Conservation (phyloP, 2,888 invertebrate species). For the Tetragnatha montana region DNA sequence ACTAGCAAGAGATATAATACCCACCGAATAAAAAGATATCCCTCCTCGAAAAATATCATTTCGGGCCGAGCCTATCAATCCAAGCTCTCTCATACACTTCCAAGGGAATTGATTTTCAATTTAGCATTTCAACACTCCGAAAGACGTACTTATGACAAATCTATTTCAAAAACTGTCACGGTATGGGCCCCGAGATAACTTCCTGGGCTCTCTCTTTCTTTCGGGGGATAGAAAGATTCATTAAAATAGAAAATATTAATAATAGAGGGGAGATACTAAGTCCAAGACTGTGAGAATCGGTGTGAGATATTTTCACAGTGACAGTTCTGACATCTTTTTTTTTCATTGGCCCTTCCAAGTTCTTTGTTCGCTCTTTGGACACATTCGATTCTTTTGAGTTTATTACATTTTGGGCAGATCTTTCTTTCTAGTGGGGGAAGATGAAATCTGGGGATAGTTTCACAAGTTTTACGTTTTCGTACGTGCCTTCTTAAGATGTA, state of each 20-base stretch:
- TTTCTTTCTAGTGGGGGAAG: neutral
- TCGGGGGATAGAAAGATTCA: conserved; percentile 18
- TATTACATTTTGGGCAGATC: neutral
- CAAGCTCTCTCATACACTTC: conserved; percentile 37
- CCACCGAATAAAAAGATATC: neutral
- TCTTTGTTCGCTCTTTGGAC: neutral
- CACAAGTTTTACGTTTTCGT: neutral
- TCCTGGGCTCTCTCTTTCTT: neutral
- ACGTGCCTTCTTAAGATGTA: neutral
- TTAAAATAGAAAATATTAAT: conserved; percentile 65
- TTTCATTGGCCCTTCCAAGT: neutral
- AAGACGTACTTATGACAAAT: conserved; percentile 57
- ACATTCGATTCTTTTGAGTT: neutral
- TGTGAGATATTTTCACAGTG: conserved; percentile 19
- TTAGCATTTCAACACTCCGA: conserved; percentile 52
- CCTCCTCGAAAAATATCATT: conserved; percentile 50
- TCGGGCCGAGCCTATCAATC: conserved; percentile 43
- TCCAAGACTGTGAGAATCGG: neutral
- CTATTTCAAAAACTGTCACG: conserved; percentile 62
- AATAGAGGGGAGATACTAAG: conserved; percentile 15
- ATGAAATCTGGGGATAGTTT: neutral
- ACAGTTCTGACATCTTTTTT: conserved; percentile 38
- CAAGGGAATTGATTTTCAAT: conserved; percentile 62
- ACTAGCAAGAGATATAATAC: neutral
- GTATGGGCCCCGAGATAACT: conserved; percentile 1